phyloP scores from a whole-genome alignment of 1,140 invertebrate genomes.

The Drosophila malerkotliana region DNA sequence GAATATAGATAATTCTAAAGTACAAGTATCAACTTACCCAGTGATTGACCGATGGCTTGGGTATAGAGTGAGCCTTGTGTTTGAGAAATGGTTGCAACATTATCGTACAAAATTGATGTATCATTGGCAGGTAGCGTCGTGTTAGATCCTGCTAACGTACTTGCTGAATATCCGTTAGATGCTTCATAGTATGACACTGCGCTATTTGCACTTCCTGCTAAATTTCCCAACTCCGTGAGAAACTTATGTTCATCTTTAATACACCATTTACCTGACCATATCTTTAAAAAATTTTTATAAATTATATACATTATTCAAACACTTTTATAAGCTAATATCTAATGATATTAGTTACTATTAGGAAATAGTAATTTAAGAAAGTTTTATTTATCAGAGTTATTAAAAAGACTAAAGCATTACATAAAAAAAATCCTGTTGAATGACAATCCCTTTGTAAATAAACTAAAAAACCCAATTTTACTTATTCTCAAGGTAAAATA shows the following conservation, averaged over 20 bases:
- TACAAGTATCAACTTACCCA: constrained; percentile 86
- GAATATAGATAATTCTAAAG: background rate
- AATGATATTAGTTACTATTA: too few relatives aligned
- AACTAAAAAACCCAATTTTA: too few relatives aligned
- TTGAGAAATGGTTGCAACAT: constrained; percentile 90
- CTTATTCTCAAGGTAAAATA: too few relatives aligned
- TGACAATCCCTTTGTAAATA: too few relatives aligned
- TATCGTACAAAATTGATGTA: constrained; percentile 87
- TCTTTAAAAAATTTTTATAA: constrained; percentile 84
- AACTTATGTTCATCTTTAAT: constrained; percentile 95
- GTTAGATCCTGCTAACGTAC: constrained; percentile 80
- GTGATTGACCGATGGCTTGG: constrained; percentile 88
- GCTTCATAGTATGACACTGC: constrained; percentile 86
- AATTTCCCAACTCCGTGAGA: constrained; percentile 90
- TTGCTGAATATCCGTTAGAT: constrained; percentile 86
- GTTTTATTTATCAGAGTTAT: too few relatives aligned
- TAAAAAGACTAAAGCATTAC: too few relatives aligned
- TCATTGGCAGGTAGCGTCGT: constrained; percentile 53
- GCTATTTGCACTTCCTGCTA: constrained; percentile 82
- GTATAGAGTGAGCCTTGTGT: constrained; percentile 90
- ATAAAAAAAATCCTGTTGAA: too few relatives aligned
- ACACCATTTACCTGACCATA: constrained; percentile 94
- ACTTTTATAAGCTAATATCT: too few relatives aligned
- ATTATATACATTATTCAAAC: background rate
- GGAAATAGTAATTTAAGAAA: too few relatives aligned